phyloP scores from a whole-genome alignment of 92 coral and sea anemone species.

The Meandrina meandrites region DNA sequence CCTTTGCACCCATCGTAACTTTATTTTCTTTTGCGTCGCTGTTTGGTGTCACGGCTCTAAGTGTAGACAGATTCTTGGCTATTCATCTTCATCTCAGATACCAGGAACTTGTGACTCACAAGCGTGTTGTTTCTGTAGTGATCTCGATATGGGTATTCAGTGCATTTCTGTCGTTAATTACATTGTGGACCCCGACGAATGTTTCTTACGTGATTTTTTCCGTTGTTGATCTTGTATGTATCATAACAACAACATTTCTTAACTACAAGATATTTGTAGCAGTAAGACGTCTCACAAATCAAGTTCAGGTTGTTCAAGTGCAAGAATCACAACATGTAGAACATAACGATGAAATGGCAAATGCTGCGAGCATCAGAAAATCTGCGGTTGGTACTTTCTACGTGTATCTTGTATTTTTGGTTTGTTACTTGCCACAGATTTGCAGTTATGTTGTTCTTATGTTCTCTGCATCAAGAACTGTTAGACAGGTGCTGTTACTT shows the following conservation, averaged over 20 bases:
- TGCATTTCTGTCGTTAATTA: neutral
- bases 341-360: neutral
- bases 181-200: neutral
- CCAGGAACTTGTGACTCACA: slow-evolving; percentile 4
- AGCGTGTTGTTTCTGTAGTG: neutral
- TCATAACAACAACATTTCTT: neutral
- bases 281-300: neutral
- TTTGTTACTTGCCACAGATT: neutral
- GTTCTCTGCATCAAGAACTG: neutral
- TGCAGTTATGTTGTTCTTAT: neutral
- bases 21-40: neutral
- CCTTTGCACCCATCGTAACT: neutral
- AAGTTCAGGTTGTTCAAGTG: neutral
- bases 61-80: neutral
- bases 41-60: neutral
- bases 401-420: neutral
- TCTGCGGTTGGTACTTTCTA: neutral
- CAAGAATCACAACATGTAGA: neutral
- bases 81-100: slow-evolving; percentile 15
- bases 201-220: neutral
- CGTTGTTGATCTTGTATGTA: neutral
- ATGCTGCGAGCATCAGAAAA: neutral
- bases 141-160: slow-evolving; percentile 8
- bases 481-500: neutral
- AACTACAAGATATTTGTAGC: neutral